Evolutionary conservation across 2,888 invertebrate genomes (phyloP).

Genomic region (Isoperla grammatica): DNA sequence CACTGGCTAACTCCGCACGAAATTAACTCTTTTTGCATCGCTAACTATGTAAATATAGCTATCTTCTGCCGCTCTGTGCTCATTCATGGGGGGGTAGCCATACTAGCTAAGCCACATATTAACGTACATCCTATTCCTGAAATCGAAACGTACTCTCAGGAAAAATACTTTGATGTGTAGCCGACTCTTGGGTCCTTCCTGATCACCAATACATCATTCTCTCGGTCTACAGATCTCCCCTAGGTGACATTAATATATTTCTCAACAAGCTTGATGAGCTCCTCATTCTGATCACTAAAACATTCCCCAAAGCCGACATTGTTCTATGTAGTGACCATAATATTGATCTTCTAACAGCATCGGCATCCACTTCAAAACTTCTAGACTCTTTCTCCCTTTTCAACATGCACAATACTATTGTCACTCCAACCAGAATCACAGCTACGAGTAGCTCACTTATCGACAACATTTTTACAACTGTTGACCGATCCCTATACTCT

Average conservation of each 20-base stretch:
- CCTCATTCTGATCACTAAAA: not conserved
- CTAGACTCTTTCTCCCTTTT: not conserved
- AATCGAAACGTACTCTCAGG: not conserved
- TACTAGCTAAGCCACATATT: not conserved
- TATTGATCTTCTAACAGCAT: not conserved
- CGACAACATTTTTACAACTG: slow-evolving; percentile 2
- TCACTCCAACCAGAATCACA: not conserved
- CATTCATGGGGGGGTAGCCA: not conserved
- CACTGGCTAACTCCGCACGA: not conserved
- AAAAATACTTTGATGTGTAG: slow-evolving; percentile 1
- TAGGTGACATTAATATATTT: not conserved
- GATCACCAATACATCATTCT: not conserved
- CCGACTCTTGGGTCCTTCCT: not conserved
- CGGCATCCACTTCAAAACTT: not conserved
- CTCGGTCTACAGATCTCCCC: not conserved
- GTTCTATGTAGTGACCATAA: not conserved
- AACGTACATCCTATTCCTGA: not conserved
- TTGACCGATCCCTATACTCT: too few species aligned
- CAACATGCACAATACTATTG: not conserved
- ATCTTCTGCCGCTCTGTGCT: not conserved
- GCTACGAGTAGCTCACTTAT: not conserved
- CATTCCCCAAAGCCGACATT: not conserved
- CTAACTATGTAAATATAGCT: not conserved
- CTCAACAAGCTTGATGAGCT: not conserved
- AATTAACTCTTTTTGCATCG: not conserved